Percentiles rank a stretch among this genome's conserved stretches.
phyloP scores from a whole-genome alignment of 23 tunicate species.

The Halocynthia aurantium region DNA sequence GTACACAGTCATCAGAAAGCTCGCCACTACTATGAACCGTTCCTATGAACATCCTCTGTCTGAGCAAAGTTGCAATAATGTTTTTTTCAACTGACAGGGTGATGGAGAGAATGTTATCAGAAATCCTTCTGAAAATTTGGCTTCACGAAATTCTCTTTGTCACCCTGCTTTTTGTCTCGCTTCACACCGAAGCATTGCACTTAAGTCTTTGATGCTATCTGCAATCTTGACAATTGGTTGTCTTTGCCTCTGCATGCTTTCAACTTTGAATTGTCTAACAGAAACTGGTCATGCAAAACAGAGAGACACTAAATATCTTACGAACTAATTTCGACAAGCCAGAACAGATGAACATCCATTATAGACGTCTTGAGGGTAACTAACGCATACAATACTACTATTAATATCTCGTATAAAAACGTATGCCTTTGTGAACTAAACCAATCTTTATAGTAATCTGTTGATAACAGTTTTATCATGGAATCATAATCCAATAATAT shows the following conservation, averaged over 20 bases:
- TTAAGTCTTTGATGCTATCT: no score
- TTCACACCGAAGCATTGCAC: no score
- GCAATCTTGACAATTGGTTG: no score
- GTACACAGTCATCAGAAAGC: no score
- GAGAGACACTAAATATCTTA: constrained; percentile 63
- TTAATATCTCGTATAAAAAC: background rate
- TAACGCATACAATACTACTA: background rate
- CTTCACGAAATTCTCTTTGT: no score
- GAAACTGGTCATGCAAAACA: constrained; percentile 72
- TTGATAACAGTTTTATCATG: background rate
- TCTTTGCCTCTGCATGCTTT: constrained; percentile 1
- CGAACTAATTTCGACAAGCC: constrained; percentile 97
- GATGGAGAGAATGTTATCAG: background rate
- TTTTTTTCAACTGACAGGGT: no score
- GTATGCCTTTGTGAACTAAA: background rate
- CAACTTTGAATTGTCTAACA: constrained; percentile 24
- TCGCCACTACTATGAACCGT: no score
- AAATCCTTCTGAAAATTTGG: background rate
- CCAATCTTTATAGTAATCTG: background rate
- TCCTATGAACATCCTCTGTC: no score
- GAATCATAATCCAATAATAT: background rate
- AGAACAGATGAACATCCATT: constrained; percentile 73
- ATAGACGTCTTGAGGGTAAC: constrained; percentile 81
- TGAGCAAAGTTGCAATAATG: no score
- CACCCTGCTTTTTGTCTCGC: no score